A percentile compares a stretch with the other conserved stretches of the same genome.
Evolutionary conservation across 2,797 vertebrate genomes (phyloP).

Genomic region (Staurois parvus): DNA sequence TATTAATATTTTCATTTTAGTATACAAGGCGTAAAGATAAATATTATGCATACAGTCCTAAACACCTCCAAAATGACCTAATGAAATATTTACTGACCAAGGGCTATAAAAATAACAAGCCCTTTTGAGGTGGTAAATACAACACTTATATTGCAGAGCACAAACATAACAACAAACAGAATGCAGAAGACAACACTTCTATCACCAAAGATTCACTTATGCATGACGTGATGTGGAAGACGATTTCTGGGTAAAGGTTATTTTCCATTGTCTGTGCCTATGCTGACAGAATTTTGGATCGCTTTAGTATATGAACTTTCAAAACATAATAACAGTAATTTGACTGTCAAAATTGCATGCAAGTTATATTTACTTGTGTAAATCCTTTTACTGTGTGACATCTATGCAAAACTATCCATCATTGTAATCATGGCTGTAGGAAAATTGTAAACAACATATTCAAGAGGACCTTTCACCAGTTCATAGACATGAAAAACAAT

Average conservation of each 20-base stretch:
- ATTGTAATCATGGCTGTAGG: slow-evolving; percentile 51
- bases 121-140: slow-evolving; percentile 17
- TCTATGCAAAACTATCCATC: slow-evolving; percentile 62
- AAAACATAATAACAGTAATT: slow-evolving; percentile 62
- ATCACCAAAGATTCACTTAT: slow-evolving; percentile 32
- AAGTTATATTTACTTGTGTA: slow-evolving; percentile 60
- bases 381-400: slow-evolving; percentile 61
- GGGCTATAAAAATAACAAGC: slow-evolving; percentile 25
- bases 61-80: slow-evolving; percentile 11
- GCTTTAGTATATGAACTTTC: slow-evolving; percentile 60
- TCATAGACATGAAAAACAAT: slow-evolving; percentile 50
- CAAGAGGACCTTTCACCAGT: slow-evolving; percentile 58
- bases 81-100: slow-evolving; percentile 11
- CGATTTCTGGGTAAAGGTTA: slow-evolving; percentile 58
- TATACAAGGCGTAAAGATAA: too few relatives aligned
- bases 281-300: slow-evolving; percentile 62
- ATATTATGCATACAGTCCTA: not conserved
- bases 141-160: slow-evolving; percentile 24
- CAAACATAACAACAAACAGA: not conserved
- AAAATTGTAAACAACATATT: slow-evolving; percentile 62
- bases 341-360: slow-evolving; percentile 51
- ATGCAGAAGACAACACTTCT: slow-evolving; percentile 44
- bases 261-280: slow-evolving; percentile 53
- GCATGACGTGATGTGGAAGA: slow-evolving; percentile 40
- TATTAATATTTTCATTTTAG: too few relatives aligned